A percentile compares a stretch with the other conserved stretches of the same genome.
These are phyloP conservation scores for Nestor notabilis DNA, from an alignment of 2,113 vertebrate species.

Conservation along the genomic window DNA sequence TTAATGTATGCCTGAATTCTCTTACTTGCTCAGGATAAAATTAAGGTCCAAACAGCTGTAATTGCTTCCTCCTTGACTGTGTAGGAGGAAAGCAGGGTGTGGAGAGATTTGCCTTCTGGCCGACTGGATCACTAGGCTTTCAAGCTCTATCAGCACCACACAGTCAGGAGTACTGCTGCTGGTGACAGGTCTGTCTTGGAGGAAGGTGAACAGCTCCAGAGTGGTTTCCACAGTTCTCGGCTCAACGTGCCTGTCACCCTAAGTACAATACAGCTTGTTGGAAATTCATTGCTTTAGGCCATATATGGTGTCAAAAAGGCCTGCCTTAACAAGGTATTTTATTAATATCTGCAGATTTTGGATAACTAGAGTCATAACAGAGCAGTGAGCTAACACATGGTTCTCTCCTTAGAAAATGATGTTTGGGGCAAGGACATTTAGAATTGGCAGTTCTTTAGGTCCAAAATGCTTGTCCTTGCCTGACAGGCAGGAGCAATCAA, in stretches of 20 bases:
- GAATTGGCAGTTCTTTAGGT: not conserved
- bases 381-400: not conserved
- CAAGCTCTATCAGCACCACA: not conserved
- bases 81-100: not conserved
- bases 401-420: not conserved
- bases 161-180: not conserved
- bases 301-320: not conserved
- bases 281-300: not conserved
- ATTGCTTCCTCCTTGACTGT: not conserved
- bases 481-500: not conserved
- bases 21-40: not conserved
- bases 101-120: not conserved
- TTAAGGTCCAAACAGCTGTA: not conserved
- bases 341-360: not conserved
- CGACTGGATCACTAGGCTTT: accelerated
- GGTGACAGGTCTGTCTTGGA: not conserved
- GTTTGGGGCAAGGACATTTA: not conserved
- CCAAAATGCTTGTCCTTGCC: not conserved
- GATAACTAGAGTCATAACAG: not conserved
- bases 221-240: not conserved
- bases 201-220: not conserved
- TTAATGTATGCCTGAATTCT: not conserved
- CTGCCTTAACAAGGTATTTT: not conserved
- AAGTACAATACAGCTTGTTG: not conserved
- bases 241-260: accelerated